Conservation (phyloP, 2,797 vertebrate genomes). For the Lophotriccus pileatus region DNA sequence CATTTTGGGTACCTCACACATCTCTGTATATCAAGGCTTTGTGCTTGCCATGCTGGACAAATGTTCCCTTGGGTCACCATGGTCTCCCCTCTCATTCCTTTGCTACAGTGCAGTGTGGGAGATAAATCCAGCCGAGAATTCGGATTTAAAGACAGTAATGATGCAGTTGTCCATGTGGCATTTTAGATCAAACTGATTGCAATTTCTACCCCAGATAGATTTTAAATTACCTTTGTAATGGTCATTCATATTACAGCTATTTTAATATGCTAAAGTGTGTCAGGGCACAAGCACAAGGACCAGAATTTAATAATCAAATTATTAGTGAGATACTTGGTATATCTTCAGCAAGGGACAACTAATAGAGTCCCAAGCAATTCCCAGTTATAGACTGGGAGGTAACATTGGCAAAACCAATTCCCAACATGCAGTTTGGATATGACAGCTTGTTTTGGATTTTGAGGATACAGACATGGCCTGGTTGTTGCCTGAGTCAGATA, state of each 20-base stretch:
- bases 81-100: not conserved
- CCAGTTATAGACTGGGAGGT: not conserved
- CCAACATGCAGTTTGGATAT: not conserved
- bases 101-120: not conserved
- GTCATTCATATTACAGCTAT: not conserved
- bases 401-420: not conserved
- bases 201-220: not conserved
- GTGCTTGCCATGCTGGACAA: not conserved
- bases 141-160: not conserved
- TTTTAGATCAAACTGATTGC: not conserved
- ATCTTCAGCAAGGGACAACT: not conserved
- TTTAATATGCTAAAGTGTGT: not conserved
- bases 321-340: not conserved
- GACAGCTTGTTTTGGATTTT: not conserved
- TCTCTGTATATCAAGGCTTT: not conserved
- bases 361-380: not conserved
- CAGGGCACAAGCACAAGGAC: not conserved
- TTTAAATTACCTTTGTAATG: not conserved
- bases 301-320: not conserved
- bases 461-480: not conserved
- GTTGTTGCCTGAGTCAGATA: not conserved
- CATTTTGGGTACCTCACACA: not conserved
- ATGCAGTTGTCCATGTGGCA: not conserved
- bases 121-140: not conserved
- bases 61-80: not conserved